A percentile compares a stretch with the other conserved stretches of the same genome.
Conservation (phyloP, 2,113 vertebrate species). For the Anas platyrhynchos region DNA sequence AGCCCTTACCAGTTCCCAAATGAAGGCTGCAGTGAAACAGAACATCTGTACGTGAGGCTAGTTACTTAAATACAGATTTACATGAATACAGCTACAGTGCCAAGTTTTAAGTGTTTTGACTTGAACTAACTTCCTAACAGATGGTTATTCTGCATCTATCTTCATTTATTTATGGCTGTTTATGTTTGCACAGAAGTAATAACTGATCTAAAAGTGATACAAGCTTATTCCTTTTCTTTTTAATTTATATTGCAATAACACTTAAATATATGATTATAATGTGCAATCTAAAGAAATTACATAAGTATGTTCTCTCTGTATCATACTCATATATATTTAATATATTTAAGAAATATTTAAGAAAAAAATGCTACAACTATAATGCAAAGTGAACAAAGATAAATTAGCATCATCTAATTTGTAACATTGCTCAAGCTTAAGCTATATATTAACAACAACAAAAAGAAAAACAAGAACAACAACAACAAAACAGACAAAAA, state of each 20-base stretch:
- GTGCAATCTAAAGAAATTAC: not conserved
- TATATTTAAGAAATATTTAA: not conserved
- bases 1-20: not conserved
- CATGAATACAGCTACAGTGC: conserved; percentile 5
- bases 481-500: not conserved
- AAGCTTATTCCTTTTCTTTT: not conserved
- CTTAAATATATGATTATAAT: not conserved
- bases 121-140: conserved; percentile 53
- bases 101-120: conserved; percentile 62
- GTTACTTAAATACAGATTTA: conserved; percentile 29
- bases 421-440: not conserved
- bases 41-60: conserved; percentile 25
- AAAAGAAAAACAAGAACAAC: not conserved
- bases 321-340: not conserved
- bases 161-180: conserved; percentile 49
- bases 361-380: not conserved
- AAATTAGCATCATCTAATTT: not conserved
- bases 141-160: conserved; percentile 49
- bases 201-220: not conserved
- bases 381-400: not conserved
- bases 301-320: not conserved
- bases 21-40: not conserved
- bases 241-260: conserved; percentile 8
- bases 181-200: not conserved
- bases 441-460: not conserved